Evolutionary conservation across 2,888 invertebrate genomes (phyloP).

Genomic region (Drosophila paucipuncta): DNA sequence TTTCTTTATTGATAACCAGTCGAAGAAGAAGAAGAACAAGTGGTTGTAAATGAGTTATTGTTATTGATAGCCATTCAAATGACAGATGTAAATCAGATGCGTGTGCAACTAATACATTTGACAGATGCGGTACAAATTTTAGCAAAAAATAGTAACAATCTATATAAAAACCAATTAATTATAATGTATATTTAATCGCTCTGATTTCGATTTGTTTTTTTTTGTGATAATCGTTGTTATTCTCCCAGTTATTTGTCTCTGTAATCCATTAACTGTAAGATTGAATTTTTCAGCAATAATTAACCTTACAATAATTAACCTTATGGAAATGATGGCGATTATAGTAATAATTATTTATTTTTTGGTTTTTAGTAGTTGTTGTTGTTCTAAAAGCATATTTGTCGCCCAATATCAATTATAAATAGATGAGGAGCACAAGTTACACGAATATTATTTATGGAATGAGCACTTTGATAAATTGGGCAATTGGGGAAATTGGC

Average conservation of each 20-base stretch:
- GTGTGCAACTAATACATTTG: not conserved
- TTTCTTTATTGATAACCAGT: constrained; percentile 17
- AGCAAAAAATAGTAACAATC: not conserved
- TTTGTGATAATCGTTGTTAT: not conserved
- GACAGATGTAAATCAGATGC: not conserved
- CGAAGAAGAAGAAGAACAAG: not conserved
- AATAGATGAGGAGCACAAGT: constrained; percentile 10
- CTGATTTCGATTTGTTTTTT: not conserved
- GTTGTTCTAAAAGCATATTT: not conserved
- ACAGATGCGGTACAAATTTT: not conserved
- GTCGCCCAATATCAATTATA: constrained; percentile 15
- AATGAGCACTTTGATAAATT: constrained; percentile 38
- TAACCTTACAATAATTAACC: not conserved
- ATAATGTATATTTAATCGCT: not conserved
- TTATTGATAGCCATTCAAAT: not conserved
- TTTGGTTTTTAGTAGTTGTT: not conserved
- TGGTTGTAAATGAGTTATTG: not conserved
- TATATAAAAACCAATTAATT: not conserved
- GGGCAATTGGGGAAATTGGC: constrained; percentile 20
- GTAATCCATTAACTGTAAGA: not conserved
- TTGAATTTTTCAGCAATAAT: not conserved
- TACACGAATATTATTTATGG: constrained; percentile 20
- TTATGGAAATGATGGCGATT: not conserved
- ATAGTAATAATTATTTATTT: not conserved
- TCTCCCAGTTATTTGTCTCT: too few relatives aligned